A percentile compares a stretch with the other conserved stretches of the same genome.
Evolutionary conservation across 2,888 invertebrate genomes (phyloP).

Genomic region (Gryllus longicercus): DNA sequence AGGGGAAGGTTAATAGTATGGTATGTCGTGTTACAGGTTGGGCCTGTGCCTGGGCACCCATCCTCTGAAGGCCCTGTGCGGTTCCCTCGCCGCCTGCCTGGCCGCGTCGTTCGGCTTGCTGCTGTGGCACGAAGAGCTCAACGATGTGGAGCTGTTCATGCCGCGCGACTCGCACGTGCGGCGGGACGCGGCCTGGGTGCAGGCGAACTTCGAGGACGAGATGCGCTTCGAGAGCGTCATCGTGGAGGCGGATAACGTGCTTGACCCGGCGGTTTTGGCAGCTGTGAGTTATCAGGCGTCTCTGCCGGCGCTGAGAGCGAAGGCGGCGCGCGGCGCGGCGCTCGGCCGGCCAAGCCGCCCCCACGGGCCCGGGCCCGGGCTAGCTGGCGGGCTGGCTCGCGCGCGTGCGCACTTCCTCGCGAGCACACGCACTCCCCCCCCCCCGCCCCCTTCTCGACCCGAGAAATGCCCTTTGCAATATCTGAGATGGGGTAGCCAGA

Average conservation of each 20-base stretch:
- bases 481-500: too few species aligned
- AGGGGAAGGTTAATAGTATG: neutral
- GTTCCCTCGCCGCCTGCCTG: conserved; percentile 35
- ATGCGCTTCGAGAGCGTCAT: conserved; percentile 47
- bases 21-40: conserved; percentile 33
- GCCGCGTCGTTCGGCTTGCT: conserved; percentile 44
- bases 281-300: conserved; percentile 41
- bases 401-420: too few species aligned
- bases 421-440: too few species aligned
- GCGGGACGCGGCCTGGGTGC: conserved; percentile 45
- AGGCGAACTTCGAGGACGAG: conserved; percentile 45
- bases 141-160: conserved; percentile 46
- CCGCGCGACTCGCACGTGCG: conserved; percentile 44
- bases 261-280: conserved; percentile 45
- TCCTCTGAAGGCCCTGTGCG: conserved; percentile 35
- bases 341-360: too few species aligned
- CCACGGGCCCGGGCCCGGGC: too few species aligned
- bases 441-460: too few species aligned
- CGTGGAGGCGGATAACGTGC: conserved; percentile 46
- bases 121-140: conserved; percentile 45
- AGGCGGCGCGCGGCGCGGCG: too few species aligned
- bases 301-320: too few species aligned
- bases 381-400: too few species aligned
- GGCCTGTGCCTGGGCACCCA: conserved; percentile 36
- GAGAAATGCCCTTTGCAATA: too few species aligned